Base-by-base conservation (phyloP, 1,140 invertebrate species). In the Drosophila ohnishii region DNA sequence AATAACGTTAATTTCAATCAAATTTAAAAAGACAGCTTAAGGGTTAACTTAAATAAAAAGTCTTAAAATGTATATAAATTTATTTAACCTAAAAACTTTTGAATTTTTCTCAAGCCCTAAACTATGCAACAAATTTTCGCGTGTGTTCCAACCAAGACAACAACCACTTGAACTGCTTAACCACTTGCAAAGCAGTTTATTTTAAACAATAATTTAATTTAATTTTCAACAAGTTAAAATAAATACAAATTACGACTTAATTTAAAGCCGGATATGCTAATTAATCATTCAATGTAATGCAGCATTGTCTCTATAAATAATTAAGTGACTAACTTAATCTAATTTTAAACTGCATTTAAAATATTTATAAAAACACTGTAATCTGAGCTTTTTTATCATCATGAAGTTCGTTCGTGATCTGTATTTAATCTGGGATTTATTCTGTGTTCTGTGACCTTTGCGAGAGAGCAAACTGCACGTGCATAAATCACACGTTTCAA, bases 401-500 rank as follows among this genome's bases (percentile, higher is more conserved):
- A 50, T 47, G n/a, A 34, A 50, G 61, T 40, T 69, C 32, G 65
- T 53, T 69, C 61, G 65, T 66, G 65, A 69, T 69, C 61, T 69
- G 37, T 53, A 64, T 58, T 57, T 48, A 50, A 35, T 30, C 51
- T 22, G 25, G 34, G 34, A 48, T 58, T 70, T 47, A 37, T 57
- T 56, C 8, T 22, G 30, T 25, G 47, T 47, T 47, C 65, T 35
- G 30, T 71, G 51, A 71, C 67, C 67, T 71, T 71, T 71, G 48
- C n/a, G 42, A 11, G 22, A 39, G 34, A 70, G 37, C 10, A 57
- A 70, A 14, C 22, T 48, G n/a, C 67, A 39, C 28, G 34, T 70
- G 65, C 65, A 70, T 70, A 70, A 58, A 70, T 71, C 66, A 70
- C 40, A 48, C 35, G 66, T 71, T 71, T 45, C 42, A 58, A 58